phyloP scores from a whole-genome alignment of 1,140 invertebrate species.

The Calephelis nemesis region DNA sequence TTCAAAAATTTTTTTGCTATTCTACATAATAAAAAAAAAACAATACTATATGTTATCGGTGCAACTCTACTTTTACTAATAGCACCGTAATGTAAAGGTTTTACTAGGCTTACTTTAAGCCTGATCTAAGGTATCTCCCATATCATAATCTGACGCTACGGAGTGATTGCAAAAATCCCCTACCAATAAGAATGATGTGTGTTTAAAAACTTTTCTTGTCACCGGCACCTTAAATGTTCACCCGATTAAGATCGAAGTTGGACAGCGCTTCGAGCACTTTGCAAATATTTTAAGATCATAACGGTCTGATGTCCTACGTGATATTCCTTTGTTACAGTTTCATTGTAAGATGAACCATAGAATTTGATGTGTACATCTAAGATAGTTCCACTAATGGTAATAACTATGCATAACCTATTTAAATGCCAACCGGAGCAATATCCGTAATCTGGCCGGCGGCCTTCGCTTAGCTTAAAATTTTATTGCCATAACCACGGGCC shows the following conservation, averaged over 20 bases:
- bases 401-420: constrained; percentile 12
- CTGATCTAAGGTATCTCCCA: too few species aligned
- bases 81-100: too few species aligned
- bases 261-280: not conserved
- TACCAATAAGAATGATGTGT: too few species aligned
- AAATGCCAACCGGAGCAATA: constrained; percentile 1
- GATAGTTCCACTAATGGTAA: constrained; percentile 13
- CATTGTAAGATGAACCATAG: constrained; percentile 13
- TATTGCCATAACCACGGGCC: constrained; percentile 3
- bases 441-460: constrained; percentile 16
- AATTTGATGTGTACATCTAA: constrained; percentile 15
- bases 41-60: too few species aligned
- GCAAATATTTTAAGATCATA: not conserved
- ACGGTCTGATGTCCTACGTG: not conserved
- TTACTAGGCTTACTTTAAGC: too few species aligned
- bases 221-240: not conserved
- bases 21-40: too few species aligned
- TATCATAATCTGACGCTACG: too few species aligned
- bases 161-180: too few species aligned
- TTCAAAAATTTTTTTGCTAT: too few species aligned
- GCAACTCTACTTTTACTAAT: too few species aligned
- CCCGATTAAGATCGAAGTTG: not conserved
- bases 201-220: too few species aligned
- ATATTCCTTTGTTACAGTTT: constrained; percentile 16
- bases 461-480: constrained; percentile 16